phyloP scores from a whole-genome alignment of 2,797 vertebrate species.

The Podargus strigoides region DNA sequence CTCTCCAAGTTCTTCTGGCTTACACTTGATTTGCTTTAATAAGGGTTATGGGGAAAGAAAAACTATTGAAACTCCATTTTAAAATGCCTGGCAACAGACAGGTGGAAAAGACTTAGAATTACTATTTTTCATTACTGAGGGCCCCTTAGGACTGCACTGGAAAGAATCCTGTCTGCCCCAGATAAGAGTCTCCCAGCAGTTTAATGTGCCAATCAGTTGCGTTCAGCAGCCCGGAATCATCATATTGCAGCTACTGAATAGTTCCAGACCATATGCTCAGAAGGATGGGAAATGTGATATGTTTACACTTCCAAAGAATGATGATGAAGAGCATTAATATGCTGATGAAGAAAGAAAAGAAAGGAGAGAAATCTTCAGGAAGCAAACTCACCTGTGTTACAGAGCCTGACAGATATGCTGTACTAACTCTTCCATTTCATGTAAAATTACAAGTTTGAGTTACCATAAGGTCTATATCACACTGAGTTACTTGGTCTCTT shows the following conservation, averaged over 20 bases:
- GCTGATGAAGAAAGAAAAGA: slow-evolving; percentile 18
- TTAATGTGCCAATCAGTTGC: slow-evolving; percentile 70
- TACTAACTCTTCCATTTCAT: neutral
- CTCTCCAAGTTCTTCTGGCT: slow-evolving; percentile 51
- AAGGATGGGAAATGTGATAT: slow-evolving; percentile 49
- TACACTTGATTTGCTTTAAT: slow-evolving; percentile 67
- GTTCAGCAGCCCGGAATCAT: slow-evolving; percentile 65
- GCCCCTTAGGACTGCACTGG: slow-evolving; percentile 53
- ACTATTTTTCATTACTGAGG: slow-evolving; percentile 65
- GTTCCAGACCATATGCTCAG: slow-evolving; percentile 63
- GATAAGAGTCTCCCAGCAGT: slow-evolving; percentile 69
- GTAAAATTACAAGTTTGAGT: neutral
- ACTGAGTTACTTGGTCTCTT: neutral
- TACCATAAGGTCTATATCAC: neutral
- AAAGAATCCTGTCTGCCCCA: slow-evolving; percentile 65
- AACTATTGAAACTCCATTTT: slow-evolving; percentile 54
- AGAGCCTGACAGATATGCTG: neutral
- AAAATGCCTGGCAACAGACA: slow-evolving; percentile 60
- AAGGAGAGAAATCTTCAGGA: neutral
- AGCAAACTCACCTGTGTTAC: neutral
- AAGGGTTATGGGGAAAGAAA: slow-evolving; percentile 47
- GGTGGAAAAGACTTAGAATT: slow-evolving; percentile 59
- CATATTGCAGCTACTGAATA: slow-evolving; percentile 56
- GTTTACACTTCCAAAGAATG: slow-evolving; percentile 53
- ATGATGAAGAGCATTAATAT: slow-evolving; percentile 56